Percentiles rank a stretch among this genome's conserved stretches.
These are phyloP conservation scores for Ptilonorhynchus violaceus DNA, from an alignment of 2,113 vertebrate species.

Conservation along the genomic window DNA sequence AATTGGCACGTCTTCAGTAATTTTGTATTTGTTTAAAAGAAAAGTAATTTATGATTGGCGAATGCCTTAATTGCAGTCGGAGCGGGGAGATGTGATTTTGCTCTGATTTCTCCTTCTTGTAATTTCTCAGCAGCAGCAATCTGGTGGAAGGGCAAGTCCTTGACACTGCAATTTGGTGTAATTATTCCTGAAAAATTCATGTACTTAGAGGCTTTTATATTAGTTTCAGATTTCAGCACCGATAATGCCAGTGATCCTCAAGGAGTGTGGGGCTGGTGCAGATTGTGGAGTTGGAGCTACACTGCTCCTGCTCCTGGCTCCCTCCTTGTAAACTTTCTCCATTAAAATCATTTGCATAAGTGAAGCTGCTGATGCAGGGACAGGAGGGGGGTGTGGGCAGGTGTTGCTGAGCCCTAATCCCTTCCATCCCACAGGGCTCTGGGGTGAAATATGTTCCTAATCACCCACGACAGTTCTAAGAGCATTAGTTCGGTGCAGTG, in stretches of 20 bases:
- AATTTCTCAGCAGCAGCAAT: neutral
- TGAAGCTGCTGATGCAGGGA: neutral
- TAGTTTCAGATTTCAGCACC: neutral
- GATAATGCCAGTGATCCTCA: neutral
- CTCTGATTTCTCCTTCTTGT: neutral
- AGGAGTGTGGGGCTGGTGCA: neutral
- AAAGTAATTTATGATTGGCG: neutral
- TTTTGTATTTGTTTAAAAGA: neutral
- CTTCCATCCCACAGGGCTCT: neutral
- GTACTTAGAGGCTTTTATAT: conserved; percentile 29
- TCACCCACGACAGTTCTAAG: neutral
- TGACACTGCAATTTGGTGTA: neutral
- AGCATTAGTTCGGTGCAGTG: neutral
- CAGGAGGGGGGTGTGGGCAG: neutral
- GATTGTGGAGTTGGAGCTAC: neutral
- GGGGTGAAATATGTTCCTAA: neutral
- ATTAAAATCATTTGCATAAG: neutral
- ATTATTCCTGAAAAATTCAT: conserved; percentile 34
- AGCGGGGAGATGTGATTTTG: neutral
- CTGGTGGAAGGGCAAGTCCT: conserved; percentile 31
- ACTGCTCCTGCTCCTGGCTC: neutral
- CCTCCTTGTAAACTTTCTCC: neutral
- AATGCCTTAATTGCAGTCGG: neutral
- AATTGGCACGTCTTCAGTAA: neutral
- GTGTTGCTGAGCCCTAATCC: neutral